These are phyloP conservation scores for Enteromius viviparus DNA, from an alignment of 2,797 vertebrate species.

Conservation along the genomic window DNA sequence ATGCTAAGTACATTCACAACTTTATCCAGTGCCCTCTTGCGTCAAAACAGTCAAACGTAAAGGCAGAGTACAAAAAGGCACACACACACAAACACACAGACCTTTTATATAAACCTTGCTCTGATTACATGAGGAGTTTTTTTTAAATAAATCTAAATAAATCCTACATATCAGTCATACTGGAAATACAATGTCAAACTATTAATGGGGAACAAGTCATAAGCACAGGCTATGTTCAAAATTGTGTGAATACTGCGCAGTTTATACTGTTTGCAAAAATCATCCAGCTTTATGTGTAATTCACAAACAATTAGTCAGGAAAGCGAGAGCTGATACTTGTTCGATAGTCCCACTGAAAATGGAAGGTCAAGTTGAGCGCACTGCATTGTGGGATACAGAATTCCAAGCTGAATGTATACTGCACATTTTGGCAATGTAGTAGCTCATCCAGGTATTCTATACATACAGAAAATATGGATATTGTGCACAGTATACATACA, in stretches of 20 bases:
- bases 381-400: background rate
- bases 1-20: constrained; percentile 59
- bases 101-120: constrained; percentile 2
- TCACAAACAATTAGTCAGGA: background rate
- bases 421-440: background rate
- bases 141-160: constrained; percentile 32
- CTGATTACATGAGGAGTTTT: constrained; percentile 22
- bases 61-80: constrained; percentile 45
- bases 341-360: background rate
- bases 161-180: constrained; percentile 20
- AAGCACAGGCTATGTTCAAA: background rate
- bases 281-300: background rate
- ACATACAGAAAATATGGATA: background rate
- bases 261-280: background rate
- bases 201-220: background rate
- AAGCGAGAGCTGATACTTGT: background rate
- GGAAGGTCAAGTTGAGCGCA: background rate
- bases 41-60: constrained; percentile 52
- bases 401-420: background rate
- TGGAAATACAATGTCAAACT: background rate
- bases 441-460: background rate
- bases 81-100: constrained; percentile 25
- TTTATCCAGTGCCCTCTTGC: constrained; percentile 58
- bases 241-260: background rate
- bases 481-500: background rate